phyloP scores from a whole-genome alignment of 2,797 vertebrate species.

The Heterohyrax brucei region DNA sequence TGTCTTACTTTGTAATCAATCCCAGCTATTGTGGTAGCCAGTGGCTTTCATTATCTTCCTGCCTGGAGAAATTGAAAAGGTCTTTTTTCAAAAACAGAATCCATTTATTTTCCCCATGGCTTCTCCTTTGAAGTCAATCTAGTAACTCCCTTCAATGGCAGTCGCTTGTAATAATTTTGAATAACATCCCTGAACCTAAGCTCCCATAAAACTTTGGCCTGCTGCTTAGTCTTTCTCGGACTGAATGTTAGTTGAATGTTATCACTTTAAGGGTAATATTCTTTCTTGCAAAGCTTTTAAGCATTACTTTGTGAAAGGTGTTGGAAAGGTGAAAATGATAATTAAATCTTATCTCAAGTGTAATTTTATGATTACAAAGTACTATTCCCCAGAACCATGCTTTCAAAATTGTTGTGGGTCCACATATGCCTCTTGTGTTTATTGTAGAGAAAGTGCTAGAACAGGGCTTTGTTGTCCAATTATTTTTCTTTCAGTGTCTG shows the following conservation, averaged over 20 bases:
- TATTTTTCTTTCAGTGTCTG: constrained; percentile 92
- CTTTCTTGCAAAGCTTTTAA: constrained; percentile 91
- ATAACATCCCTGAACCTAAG: constrained; percentile 87
- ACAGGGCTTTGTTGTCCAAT: constrained; percentile 91
- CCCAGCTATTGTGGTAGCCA: constrained; percentile 35
- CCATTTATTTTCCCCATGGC: constrained; percentile 82
- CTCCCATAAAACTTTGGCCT: constrained; percentile 80
- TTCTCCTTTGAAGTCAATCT: constrained; percentile 84
- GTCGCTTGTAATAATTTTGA: constrained; percentile 87
- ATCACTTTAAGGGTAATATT: constrained; percentile 90
- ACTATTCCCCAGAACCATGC: constrained; percentile 91
- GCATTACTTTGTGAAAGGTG: constrained; percentile 93
- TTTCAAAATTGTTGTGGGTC: constrained; percentile 92
- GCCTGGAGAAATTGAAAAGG: constrained; percentile 75
- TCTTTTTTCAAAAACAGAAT: constrained; percentile 74
- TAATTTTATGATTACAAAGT: constrained; percentile 94
- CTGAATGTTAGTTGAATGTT: constrained; percentile 82
- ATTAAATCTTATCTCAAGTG: constrained; percentile 94
- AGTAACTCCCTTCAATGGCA: constrained; percentile 86
- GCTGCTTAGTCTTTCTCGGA: constrained; percentile 89
- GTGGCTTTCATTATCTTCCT: constrained; percentile 61
- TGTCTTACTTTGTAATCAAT: constrained; percentile 54
- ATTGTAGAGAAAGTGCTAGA: constrained; percentile 93
- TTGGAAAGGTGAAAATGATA: constrained; percentile 94
- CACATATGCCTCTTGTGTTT: constrained; percentile 91